A percentile compares a stretch with the other conserved stretches of the same genome.
phyloP scores from a whole-genome alignment of 1,140 invertebrate species.

The Frieseomelitta varia region DNA sequence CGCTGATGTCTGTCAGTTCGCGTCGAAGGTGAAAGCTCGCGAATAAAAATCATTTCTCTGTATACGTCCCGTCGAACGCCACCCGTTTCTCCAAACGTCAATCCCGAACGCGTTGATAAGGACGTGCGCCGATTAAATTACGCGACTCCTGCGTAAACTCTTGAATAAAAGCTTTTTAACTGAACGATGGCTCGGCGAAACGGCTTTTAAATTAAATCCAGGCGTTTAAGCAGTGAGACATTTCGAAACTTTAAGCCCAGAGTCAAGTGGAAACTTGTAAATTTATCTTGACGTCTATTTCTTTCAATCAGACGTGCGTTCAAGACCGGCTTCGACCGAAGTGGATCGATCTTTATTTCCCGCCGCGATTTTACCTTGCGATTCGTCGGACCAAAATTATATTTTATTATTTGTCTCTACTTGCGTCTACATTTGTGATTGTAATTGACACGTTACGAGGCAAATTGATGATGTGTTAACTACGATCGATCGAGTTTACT shows the following conservation, averaged over 20 bases:
- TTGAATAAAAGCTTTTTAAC: background rate
- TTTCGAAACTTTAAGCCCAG: background rate
- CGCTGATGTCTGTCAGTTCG: constrained; percentile 46
- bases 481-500: background rate
- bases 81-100: background rate
- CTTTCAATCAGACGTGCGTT: background rate
- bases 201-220: background rate
- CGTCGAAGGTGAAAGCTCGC: background rate
- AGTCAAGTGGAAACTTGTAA: background rate
- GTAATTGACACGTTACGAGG: background rate
- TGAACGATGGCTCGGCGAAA: background rate
- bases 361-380: background rate
- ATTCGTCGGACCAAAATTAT: background rate
- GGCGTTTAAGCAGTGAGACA: background rate
- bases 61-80: background rate
- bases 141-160: too few species aligned
- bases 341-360: too few species aligned
- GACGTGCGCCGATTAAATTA: constrained; percentile 18
- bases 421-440: too few species aligned
- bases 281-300: background rate
- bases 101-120: background rate
- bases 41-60: constrained; percentile 33
- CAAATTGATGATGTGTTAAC: background rate
- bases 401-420: too few species aligned
- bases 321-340: background rate